Percentiles rank a stretch among this genome's conserved stretches.
These are phyloP conservation scores for Patiria pectinifera DNA, from an alignment of 53 echinoderm and acorn worm species.

Conservation along the genomic window DNA sequence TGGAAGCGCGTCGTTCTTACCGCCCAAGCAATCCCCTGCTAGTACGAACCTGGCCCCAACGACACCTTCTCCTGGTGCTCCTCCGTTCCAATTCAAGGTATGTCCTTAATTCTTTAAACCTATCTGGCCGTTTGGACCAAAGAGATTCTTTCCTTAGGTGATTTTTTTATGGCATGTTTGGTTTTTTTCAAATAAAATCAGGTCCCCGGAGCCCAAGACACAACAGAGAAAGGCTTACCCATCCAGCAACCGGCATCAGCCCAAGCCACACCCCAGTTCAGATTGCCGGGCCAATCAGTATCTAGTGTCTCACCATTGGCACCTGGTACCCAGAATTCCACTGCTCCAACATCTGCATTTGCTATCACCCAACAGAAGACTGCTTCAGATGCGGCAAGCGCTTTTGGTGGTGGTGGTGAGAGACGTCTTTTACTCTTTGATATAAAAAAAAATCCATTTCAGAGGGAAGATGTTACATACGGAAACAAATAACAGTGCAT, in stretches of 20 bases:
- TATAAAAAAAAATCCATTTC: neutral
- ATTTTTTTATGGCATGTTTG: no score
- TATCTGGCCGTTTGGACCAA: neutral
- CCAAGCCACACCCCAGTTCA: neutral
- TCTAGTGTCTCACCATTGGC: neutral
- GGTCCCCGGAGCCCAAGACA: neutral
- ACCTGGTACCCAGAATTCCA: neutral
- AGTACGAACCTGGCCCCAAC: neutral
- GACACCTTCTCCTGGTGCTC: neutral
- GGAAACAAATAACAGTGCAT: no score
- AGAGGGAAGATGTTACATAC: no score
- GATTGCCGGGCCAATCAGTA: neutral
- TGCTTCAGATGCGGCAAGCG: neutral
- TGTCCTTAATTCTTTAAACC: neutral
- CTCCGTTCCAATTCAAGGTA: conserved; percentile 7
- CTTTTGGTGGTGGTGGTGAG: neutral
- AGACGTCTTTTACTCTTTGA: neutral
- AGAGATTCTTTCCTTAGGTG: neutral
- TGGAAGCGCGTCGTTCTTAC: neutral
- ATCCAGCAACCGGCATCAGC: neutral
- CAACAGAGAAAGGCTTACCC: neutral
- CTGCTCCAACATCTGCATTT: conserved; percentile 47
- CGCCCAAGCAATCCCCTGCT: neutral
- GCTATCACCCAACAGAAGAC: conserved; percentile 10
- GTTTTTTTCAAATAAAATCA: neutral